phyloP scores from a whole-genome alignment of 2,113 vertebrate species.

The Sinocyclocheilus maitianheensis region DNA sequence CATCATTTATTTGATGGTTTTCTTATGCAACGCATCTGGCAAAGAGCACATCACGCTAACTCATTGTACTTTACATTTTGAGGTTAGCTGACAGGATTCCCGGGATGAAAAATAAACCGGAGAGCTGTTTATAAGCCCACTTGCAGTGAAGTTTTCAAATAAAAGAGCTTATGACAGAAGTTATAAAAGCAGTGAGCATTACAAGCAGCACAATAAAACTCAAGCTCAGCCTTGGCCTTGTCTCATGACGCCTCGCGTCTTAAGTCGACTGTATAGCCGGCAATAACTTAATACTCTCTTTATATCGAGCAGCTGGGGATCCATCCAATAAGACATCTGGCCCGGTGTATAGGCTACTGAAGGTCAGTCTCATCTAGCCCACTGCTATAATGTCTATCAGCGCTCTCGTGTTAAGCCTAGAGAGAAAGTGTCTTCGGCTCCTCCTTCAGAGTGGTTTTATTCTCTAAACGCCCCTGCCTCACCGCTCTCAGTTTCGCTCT shows the following conservation, averaged over 20 bases:
- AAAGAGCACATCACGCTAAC: neutral
- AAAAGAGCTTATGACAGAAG: slow-evolving; percentile 31
- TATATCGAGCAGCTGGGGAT: slow-evolving; percentile 32
- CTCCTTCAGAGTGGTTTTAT: slow-evolving; percentile 43
- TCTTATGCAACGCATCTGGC: slow-evolving; percentile 18
- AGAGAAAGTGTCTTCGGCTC: slow-evolving; percentile 41
- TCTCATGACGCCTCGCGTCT: neutral
- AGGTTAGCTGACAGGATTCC: slow-evolving; percentile 15
- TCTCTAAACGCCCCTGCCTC: slow-evolving; percentile 45
- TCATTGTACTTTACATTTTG: slow-evolving; percentile 10
- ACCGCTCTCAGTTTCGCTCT: slow-evolving; percentile 28
- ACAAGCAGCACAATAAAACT: slow-evolving; percentile 25
- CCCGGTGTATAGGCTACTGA: slow-evolving; percentile 39
- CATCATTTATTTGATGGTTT: slow-evolving; percentile 16
- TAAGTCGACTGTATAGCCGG: slow-evolving; percentile 23
- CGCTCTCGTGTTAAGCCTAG: slow-evolving; percentile 43
- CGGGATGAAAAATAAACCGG: neutral
- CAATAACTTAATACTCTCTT: slow-evolving; percentile 34
- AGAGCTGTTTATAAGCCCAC: slow-evolving; percentile 6
- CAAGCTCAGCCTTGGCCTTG: neutral
- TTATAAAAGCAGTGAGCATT: slow-evolving; percentile 34
- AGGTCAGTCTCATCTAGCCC: slow-evolving; percentile 48
- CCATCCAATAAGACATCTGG: slow-evolving; percentile 31
- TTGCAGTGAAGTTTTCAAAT: slow-evolving; percentile 26
- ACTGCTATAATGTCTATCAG: slow-evolving; percentile 39